Percentiles rank a stretch among this genome's conserved stretches.
Conservation (phyloP, 2,888 invertebrate genomes). For the Drosophila stalkeri region DNA sequence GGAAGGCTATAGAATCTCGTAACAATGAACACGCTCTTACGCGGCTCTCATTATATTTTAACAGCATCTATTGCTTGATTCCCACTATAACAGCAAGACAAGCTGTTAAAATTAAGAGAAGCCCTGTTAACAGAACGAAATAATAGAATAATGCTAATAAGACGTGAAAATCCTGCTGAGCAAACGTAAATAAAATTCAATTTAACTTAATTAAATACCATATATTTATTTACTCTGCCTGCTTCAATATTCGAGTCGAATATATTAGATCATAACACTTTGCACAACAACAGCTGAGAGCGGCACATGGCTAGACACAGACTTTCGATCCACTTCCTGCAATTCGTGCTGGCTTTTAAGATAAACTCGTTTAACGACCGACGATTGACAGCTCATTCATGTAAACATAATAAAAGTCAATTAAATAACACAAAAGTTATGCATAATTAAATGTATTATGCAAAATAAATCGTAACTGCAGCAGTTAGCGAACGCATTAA, state of each 20-base stretch:
- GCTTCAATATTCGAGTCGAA: neutral
- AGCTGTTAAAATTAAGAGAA: neutral
- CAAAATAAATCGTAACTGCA: conserved; percentile 37
- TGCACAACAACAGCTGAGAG: conserved; percentile 3
- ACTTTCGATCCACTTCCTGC: conserved; percentile 31
- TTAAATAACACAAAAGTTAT: conserved; percentile 47
- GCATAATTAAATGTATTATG: conserved; percentile 52
- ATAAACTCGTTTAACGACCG: conserved; percentile 48
- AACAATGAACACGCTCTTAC: neutral
- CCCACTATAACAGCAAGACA: neutral
- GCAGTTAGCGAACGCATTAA: conserved; percentile 22
- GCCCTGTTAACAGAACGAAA: neutral
- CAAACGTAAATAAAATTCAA: neutral
- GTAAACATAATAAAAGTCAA: conserved; percentile 47
- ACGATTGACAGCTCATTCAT: conserved; percentile 21
- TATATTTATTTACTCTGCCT: neutral
- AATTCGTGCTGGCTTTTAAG: conserved; percentile 11
- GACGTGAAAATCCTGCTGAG: no score
- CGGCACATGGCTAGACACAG: neutral
- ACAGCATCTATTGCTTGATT: neutral
- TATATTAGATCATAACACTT: conserved; percentile 38
- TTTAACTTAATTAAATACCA: neutral
- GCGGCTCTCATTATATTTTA: neutral
- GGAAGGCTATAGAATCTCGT: neutral
- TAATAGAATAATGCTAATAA: neutral